phyloP scores from a whole-genome alignment of 2,113 vertebrate genomes.

The Alethe diademata region DNA sequence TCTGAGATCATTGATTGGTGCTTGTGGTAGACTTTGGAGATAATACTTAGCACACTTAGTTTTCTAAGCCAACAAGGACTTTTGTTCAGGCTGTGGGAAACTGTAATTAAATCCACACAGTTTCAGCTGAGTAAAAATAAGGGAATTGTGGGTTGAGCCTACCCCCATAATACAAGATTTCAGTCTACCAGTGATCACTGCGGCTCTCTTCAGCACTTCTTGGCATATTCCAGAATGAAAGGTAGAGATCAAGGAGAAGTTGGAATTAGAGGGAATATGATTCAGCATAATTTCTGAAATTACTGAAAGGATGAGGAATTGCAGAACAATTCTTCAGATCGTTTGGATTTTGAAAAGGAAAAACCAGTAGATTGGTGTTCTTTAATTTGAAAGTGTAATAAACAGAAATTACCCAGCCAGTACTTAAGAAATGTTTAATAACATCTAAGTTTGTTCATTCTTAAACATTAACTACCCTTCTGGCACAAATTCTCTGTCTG shows the following conservation, averaged over 20 bases:
- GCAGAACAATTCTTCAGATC: background rate
- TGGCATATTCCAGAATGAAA: background rate
- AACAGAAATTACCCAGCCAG: background rate
- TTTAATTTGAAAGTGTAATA: background rate
- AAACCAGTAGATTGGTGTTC: background rate
- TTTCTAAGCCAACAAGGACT: background rate
- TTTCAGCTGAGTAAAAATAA: background rate
- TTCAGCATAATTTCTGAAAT: background rate
- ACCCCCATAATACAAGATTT: background rate
- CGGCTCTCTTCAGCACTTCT: background rate
- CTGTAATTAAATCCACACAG: background rate
- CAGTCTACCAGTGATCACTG: background rate
- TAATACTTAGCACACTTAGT: background rate
- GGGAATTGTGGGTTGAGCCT: background rate
- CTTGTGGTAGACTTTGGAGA: background rate
- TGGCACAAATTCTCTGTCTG: background rate
- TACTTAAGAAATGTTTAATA: background rate
- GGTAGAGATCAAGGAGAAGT: background rate
- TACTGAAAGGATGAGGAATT: background rate
- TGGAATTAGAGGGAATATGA: background rate
- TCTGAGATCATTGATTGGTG: background rate
- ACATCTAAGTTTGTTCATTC: background rate
- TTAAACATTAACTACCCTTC: background rate
- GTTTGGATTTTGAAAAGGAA: background rate
- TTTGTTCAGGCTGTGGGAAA: background rate